These are phyloP conservation scores for Erebia aethiops DNA, from an alignment of 2,888 invertebrate genomes.

Conservation along the genomic window DNA sequence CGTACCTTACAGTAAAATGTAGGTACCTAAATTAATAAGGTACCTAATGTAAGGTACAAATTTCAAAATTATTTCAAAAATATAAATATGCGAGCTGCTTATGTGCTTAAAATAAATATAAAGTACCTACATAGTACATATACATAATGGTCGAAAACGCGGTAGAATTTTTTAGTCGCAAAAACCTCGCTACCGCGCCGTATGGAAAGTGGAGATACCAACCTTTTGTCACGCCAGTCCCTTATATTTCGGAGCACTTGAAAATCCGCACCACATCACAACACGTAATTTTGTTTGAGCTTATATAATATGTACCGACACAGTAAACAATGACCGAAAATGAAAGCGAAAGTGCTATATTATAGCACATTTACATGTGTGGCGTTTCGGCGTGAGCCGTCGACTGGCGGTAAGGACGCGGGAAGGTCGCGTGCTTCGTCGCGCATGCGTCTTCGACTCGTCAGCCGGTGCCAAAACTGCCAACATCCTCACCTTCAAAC, in stretches of 20 bases:
- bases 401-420: slow-evolving; percentile 70
- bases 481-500: slow-evolving; percentile 48
- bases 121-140: neutral
- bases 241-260: slow-evolving; percentile 19
- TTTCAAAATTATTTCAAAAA: no score
- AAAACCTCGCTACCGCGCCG: slow-evolving; percentile 18
- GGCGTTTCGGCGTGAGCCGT: slow-evolving; percentile 70
- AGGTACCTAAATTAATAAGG: no score
- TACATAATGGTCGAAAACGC: neutral
- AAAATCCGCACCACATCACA: slow-evolving; percentile 44
- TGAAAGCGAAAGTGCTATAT: slow-evolving; percentile 62
- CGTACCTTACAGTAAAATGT: neutral
- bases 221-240: slow-evolving; percentile 29
- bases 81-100: neutral
- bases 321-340: slow-evolving; percentile 45
- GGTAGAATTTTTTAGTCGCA: slow-evolving; percentile 1
- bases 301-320: slow-evolving; percentile 58
- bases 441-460: slow-evolving; percentile 70
- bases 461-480: slow-evolving; percentile 46
- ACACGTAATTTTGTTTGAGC: slow-evolving; percentile 48
- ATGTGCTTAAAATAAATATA: neutral
- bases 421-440: slow-evolving; percentile 61
- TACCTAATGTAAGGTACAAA: neutral
- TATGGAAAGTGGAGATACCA: slow-evolving; percentile 1
- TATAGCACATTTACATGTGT: slow-evolving; percentile 64